Conservation (phyloP, 2,797 vertebrate species). For the Lateolabrax maculatus region DNA sequence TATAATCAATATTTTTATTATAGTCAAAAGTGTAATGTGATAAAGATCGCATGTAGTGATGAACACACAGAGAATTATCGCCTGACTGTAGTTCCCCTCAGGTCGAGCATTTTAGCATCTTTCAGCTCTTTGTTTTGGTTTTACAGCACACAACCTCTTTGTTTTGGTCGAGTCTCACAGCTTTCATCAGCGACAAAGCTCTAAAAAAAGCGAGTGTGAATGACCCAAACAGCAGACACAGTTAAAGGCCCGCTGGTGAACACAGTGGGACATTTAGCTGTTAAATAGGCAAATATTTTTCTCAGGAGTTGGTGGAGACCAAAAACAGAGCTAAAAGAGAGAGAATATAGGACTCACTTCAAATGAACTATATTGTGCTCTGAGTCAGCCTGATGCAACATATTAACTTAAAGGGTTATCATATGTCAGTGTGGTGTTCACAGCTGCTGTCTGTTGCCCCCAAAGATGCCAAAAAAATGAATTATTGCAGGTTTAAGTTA, state of each 20-base stretch:
- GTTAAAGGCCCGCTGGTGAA: background rate
- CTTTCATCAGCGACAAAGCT: no score
- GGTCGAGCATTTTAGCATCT: no score
- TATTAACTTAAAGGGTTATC: no score
- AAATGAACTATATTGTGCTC: no score
- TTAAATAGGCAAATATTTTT: background rate
- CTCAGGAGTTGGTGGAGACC: background rate
- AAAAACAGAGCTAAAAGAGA: background rate
- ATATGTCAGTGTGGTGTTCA: no score
- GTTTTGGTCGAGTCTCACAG: background rate
- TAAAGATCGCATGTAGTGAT: fast-evolving
- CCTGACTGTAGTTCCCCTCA: no score
- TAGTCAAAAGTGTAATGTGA: background rate
- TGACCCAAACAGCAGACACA: background rate
- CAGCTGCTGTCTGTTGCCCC: no score
- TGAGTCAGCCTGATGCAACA: no score
- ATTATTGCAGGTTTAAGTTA: no score
- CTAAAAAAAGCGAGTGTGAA: no score
- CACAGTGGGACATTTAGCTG: background rate
- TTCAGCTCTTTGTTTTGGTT: conserved; percentile 12
- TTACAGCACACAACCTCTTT: background rate
- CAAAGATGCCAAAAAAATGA: no score
- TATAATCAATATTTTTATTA: background rate
- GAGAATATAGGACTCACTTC: background rate
- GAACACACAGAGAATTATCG: no score